phyloP scores from a whole-genome alignment of 2,113 vertebrate species.

The Typhlomys cinereus region DNA sequence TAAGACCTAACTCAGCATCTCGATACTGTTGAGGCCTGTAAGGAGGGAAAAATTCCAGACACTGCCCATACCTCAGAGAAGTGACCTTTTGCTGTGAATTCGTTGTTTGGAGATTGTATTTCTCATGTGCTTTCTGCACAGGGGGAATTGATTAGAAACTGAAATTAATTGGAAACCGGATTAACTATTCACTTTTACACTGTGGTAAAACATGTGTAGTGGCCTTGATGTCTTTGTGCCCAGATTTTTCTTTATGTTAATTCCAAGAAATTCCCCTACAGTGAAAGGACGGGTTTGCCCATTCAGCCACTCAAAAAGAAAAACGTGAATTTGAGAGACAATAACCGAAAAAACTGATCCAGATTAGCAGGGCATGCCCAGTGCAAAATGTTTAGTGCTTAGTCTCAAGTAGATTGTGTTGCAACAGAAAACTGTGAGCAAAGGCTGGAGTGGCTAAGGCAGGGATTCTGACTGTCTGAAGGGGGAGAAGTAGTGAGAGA shows the following conservation, averaged over 20 bases:
- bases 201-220: background rate
- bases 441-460: background rate
- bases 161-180: constrained; percentile 65
- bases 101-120: constrained; percentile 53
- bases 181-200: constrained; percentile 57
- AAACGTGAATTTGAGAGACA: background rate
- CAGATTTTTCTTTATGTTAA: constrained; percentile 59
- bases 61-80: constrained; percentile 35
- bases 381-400: constrained; percentile 11
- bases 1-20: background rate
- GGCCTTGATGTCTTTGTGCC: constrained; percentile 11
- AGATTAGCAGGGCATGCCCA: constrained; percentile 19
- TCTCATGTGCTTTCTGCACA: constrained; percentile 52
- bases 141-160: constrained; percentile 58
- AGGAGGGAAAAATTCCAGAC: constrained; percentile 52
- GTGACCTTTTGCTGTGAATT: constrained; percentile 60
- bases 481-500: background rate
- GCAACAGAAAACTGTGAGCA: background rate
- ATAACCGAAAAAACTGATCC: background rate
- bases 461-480: background rate
- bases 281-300: background rate
- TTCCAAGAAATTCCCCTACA: constrained; percentile 27
- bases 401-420: background rate
- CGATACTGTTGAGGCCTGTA: background rate
- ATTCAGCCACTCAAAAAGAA: background rate